Conservation (phyloP, 2,113 vertebrate species). For the Puffinus mauretanicus region DNA sequence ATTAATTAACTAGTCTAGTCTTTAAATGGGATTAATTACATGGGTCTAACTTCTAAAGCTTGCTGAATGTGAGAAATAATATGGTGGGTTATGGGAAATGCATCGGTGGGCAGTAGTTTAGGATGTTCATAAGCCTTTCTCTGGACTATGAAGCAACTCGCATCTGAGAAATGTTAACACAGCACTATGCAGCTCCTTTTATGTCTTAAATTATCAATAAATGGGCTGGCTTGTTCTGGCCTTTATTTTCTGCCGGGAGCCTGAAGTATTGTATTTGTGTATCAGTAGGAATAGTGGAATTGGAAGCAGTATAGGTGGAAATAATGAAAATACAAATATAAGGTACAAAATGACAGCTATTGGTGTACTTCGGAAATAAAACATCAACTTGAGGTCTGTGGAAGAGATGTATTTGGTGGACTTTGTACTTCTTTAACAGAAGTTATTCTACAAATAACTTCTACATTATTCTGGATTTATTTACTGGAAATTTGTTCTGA, state of each 20-base stretch:
- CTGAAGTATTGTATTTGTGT: not conserved
- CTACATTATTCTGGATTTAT: not conserved
- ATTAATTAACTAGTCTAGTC: not conserved
- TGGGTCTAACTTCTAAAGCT: not conserved
- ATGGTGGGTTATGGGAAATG: not conserved
- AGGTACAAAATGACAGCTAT: not conserved
- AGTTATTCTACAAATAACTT: not conserved
- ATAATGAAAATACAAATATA: not conserved
- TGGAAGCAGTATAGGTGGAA: not conserved
- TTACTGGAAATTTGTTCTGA: not conserved
- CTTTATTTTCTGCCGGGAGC: not conserved
- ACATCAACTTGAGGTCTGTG: not conserved
- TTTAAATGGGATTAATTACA: slow-evolving; percentile 21
- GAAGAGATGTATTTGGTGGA: not conserved
- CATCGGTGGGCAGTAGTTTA: not conserved
- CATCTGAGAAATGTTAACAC: not conserved
- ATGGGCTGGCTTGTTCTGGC: not conserved
- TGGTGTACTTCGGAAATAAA: not conserved
- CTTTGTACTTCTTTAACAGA: not conserved
- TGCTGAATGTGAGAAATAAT: not conserved
- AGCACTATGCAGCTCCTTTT: not conserved
- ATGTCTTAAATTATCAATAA: not conserved
- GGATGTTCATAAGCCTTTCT: not conserved
- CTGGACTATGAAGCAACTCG: not conserved
- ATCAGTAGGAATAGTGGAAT: not conserved